Evolutionary conservation across 2,888 invertebrate genomes (phyloP).

Genomic region (Acleris holmiana): DNA sequence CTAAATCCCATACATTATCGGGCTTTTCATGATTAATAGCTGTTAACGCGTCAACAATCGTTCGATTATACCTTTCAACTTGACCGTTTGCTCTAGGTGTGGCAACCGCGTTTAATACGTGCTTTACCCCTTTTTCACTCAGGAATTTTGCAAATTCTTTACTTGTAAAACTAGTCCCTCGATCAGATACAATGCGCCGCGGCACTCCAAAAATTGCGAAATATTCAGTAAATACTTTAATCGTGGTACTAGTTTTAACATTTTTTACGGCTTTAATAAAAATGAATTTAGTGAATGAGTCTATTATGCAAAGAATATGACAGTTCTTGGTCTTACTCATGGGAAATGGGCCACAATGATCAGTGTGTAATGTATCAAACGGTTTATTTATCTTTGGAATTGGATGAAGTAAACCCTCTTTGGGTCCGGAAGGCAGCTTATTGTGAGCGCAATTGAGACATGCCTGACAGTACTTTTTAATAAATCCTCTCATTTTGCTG

Average conservation of each 20-base stretch:
- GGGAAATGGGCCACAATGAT: slow-evolving; percentile 41
- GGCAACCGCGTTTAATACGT: slow-evolving; percentile 24
- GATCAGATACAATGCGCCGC: slow-evolving; percentile 23
- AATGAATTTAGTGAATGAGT: slow-evolving; percentile 34
- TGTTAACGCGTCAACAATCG: not conserved
- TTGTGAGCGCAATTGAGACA: slow-evolving; percentile 9
- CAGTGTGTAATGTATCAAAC: slow-evolving; percentile 39
- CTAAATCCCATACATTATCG: slow-evolving; percentile 25
- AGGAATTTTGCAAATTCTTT: slow-evolving; percentile 29
- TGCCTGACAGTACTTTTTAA: slow-evolving; percentile 40
- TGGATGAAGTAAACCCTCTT: slow-evolving; percentile 32
- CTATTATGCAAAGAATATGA: slow-evolving; percentile 39
- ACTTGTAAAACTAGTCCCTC: slow-evolving; percentile 35
- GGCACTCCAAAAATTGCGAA: slow-evolving; percentile 29
- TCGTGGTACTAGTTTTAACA: slow-evolving; percentile 10
- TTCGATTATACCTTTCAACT: slow-evolving; percentile 37
- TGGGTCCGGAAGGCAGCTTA: slow-evolving; percentile 23
- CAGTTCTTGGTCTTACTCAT: slow-evolving; percentile 38
- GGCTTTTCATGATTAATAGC: slow-evolving; percentile 16
- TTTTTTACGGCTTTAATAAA: slow-evolving; percentile 12
- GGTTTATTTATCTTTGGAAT: slow-evolving; percentile 33
- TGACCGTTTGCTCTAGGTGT: slow-evolving; percentile 37
- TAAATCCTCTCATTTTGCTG: slow-evolving; percentile 39
- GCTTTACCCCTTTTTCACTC: slow-evolving; percentile 23
- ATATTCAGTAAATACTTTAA: slow-evolving; percentile 22